Conservation (phyloP, 2,797 vertebrate genomes). For the Gephyroberyx darwinii region DNA sequence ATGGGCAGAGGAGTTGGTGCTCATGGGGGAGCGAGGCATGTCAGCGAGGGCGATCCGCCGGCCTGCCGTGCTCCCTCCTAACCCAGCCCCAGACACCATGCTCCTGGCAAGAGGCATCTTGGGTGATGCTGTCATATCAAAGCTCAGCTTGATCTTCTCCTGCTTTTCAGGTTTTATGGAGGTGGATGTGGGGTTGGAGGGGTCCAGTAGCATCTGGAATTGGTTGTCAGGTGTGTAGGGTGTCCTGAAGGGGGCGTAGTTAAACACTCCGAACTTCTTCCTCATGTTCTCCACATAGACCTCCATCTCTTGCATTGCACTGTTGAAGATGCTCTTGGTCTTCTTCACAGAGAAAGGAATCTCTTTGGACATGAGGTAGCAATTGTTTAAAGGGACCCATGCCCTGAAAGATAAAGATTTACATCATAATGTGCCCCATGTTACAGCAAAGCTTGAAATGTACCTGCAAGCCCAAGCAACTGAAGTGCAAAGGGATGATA, state of each 20-base stretch:
- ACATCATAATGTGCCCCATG: slow-evolving; percentile 8
- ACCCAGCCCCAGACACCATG: slow-evolving; percentile 70
- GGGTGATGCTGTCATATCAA: slow-evolving; percentile 95
- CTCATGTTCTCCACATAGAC: slow-evolving; percentile 98
- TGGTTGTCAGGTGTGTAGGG: slow-evolving; percentile 97
- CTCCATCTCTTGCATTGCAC: slow-evolving; percentile 99
- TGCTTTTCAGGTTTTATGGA: slow-evolving; percentile 91
- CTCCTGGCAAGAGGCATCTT: slow-evolving; percentile 92
- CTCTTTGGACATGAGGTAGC: slow-evolving; percentile 99
- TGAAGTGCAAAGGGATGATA: slow-evolving; percentile 57
- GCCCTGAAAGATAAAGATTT: slow-evolving; percentile 82
- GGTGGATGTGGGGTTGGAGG: slow-evolving; percentile 89
- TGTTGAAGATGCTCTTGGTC: slow-evolving; percentile 99
- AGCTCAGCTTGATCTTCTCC: slow-evolving; percentile 97
- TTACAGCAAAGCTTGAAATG: slow-evolving; percentile 2
- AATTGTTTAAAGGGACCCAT: slow-evolving; percentile 99
- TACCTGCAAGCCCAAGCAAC: neutral
- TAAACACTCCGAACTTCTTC: slow-evolving; percentile 96
- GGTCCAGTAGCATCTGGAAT: slow-evolving; percentile 97
- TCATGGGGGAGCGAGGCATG: slow-evolving; percentile 94
- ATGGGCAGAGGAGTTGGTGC: slow-evolving; percentile 95
- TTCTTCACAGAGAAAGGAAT: slow-evolving; percentile 99
- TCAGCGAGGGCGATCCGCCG: slow-evolving; percentile 87
- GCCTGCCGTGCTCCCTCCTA: slow-evolving; percentile 59
- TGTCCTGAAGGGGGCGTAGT: slow-evolving; percentile 96